phyloP scores from a whole-genome alignment of 2,113 vertebrate genomes.

The Anhinga rufa region DNA sequence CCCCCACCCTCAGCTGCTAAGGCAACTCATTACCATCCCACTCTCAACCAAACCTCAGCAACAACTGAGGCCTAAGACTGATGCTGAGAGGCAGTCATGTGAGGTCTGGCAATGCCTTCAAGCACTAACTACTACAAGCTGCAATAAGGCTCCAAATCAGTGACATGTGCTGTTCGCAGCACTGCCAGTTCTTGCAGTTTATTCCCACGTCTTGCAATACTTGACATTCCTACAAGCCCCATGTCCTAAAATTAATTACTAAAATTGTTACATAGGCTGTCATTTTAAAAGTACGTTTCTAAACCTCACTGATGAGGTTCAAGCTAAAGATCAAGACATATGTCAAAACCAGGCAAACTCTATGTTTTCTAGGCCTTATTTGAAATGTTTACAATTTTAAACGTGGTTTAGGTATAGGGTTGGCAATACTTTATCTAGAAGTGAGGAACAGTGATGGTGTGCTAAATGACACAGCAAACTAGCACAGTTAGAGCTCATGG shows the following conservation, averaged over 20 bases:
- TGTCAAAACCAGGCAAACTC: neutral
- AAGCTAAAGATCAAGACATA: neutral
- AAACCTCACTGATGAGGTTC: neutral
- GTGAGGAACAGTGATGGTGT: neutral
- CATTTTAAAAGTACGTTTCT: neutral
- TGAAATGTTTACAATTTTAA: fast-evolving
- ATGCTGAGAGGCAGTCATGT: neutral
- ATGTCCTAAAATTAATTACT: neutral
- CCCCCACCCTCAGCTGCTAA: neutral
- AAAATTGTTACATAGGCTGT: neutral
- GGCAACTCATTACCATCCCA: neutral
- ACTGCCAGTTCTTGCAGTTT: neutral
- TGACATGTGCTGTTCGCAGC: neutral
- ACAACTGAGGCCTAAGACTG: neutral
- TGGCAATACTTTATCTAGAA: neutral
- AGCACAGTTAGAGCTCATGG: neutral
- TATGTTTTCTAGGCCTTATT: neutral
- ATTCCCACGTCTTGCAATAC: neutral
- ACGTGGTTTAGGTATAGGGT: neutral
- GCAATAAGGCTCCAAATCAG: neutral
- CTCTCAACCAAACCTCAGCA: neutral
- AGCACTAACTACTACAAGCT: neutral
- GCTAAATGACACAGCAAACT: neutral
- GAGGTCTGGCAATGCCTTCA: neutral
- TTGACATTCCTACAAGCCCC: neutral